Base-by-base conservation (phyloP, 2,888 invertebrate genomes). In the Phengaris arion region DNA sequence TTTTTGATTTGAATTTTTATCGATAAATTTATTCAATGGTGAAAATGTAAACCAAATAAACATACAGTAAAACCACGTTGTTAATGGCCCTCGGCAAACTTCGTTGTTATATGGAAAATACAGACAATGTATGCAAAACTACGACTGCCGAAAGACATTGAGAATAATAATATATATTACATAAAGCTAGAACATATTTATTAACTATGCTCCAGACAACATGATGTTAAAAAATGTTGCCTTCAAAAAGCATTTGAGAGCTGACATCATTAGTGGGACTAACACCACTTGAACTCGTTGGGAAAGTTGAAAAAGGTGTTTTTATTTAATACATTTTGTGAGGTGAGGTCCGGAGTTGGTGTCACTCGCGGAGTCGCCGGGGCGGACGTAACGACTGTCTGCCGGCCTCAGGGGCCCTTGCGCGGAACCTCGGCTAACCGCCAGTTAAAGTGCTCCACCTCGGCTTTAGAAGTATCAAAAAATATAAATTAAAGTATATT, bases 311-410 rank as follows among this genome's bases (percentile, higher is more conserved):
- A 88, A 84, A 87, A 87, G 87, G 87, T 88, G 85, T 87, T 84
- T 86, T 88, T 87, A 87, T 88, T 88, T 87, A 88, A 87, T 88
- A 87, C 81, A 86, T 86, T 89, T 87, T 87, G 83, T 83, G 83
- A 84, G 85, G 85, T 85, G 88, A 87, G 87, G 85, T 89, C 89
- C 85, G 86, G 86, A 64, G 84, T 83, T 84, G 88, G 87, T 86
- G 89, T 89, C 92, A 89, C 93, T 92, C 89, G 88, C 84, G 88
- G 79, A 86, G 80, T 81, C 92, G 89, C 85, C 86, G 88, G 85
- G 84, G 91, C 93, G 91, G 79, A 81, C 85, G 84, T 93, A 93
- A 93, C 91, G 92, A 89, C 89, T 84, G 85, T 82, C 83, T 82
- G 83, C 82, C 83, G 80, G 77, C 79, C 78, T 78, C 78, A 81